Conservation (phyloP, 2,113 vertebrate genomes). For the Solea senegalensis region DNA sequence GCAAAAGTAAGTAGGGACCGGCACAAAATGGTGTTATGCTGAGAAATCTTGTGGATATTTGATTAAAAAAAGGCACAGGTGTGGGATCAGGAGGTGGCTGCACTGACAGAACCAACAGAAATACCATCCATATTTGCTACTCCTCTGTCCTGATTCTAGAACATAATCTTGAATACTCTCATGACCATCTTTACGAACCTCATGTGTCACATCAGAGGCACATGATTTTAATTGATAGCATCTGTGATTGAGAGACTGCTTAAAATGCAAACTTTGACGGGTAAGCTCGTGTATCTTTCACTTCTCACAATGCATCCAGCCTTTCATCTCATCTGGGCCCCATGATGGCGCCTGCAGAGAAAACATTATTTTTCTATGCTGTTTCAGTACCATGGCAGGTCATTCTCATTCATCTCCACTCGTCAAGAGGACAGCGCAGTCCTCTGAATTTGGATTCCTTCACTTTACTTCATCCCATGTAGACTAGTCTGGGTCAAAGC, state of each 20-base stretch:
- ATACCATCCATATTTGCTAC: conserved; percentile 40
- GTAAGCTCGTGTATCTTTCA: conserved; percentile 35
- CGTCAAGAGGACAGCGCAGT: conserved; percentile 27
- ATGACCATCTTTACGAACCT: conserved; percentile 10
- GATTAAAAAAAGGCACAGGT: conserved; percentile 1
- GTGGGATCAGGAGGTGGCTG: conserved; percentile 2
- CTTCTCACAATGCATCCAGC: conserved; percentile 40
- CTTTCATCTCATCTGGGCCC: conserved; percentile 55
- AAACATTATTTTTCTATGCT: conserved; percentile 63
- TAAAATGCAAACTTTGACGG: conserved; percentile 34
- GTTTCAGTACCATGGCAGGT: conserved; percentile 58
- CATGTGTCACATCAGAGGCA: conserved; percentile 16
- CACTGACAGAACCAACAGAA: background rate
- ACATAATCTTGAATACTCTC: conserved; percentile 20
- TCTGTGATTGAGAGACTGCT: conserved; percentile 13
- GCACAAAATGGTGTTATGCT: background rate
- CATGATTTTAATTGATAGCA: conserved; percentile 13
- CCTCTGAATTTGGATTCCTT: conserved; percentile 48
- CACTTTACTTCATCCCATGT: conserved; percentile 9
- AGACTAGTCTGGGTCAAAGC: conserved; percentile 34
- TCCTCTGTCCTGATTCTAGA: conserved; percentile 5
- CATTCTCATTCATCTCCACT: conserved; percentile 50
- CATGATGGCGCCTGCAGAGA: conserved; percentile 41
- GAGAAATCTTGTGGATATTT: conserved; percentile 1
- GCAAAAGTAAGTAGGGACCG: background rate